Base-by-base conservation (phyloP, 2,113 vertebrate genomes). In the Helogale parvula region DNA sequence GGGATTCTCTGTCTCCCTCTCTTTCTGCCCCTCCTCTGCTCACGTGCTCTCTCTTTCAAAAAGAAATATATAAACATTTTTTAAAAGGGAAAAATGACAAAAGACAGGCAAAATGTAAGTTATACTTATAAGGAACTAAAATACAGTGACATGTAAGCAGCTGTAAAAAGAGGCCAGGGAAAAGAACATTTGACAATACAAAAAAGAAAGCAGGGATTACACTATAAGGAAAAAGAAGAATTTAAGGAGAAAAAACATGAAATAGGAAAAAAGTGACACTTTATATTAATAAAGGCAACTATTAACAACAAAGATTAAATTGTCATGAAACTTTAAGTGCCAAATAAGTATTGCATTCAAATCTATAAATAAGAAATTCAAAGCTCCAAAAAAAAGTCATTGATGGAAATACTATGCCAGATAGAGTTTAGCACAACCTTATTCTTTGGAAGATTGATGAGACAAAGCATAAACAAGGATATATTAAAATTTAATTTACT, bases 61-160 rank as follows among this genome's bases (percentile, higher is more conserved):
- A 74, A 41, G 41, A 74, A 25, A 71, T 71, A 72, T 38, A 41
- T 74, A 41, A 6, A 72, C 12, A 57, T 57, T 57, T 41, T 57
- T 33, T 41, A 74, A 74, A 74, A 41, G 27, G 29, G 11, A 80
- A 57, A 88, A 93, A 90, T 81, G 38, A 90, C 41, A 69, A 63
- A 41, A 82, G 31, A 96, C 66, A 86, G 50, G 13, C 50, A 86
- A 94, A 90, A 96, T 68, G 1, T 86, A 95, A 95, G 31, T 92
- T 94, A 74, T 45, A 60, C 71, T 93, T 92, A 68, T 74, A 85
- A 96, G 77, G 23, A 91, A 90, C 31, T 80, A 54, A 77, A 93
- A 84, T 68, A 93, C 13, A 86, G 35, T 82, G 45, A 82, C 81
- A 96, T 81, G 50, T 86, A 76, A 94, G 77, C 82, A 72, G 52